Conservation (phyloP, 2,888 invertebrate species). For the Herminia tarsipennalis region DNA sequence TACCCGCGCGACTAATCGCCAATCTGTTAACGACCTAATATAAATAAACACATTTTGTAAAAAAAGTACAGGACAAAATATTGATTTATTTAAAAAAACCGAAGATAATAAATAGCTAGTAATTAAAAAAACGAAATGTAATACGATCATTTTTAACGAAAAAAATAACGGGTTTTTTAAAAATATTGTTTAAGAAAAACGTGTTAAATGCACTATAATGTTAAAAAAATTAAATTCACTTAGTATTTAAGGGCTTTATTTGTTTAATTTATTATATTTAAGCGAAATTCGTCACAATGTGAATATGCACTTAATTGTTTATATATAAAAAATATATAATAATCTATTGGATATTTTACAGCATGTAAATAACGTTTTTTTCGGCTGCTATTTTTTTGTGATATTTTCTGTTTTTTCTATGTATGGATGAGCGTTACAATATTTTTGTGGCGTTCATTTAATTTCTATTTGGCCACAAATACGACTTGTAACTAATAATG, state of each 20-base stretch:
- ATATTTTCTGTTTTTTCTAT: slow-evolving; percentile 46
- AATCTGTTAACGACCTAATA: slow-evolving; percentile 50
- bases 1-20: slow-evolving; percentile 21
- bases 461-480: slow-evolving; percentile 67
- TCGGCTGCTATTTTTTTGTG: slow-evolving; percentile 49
- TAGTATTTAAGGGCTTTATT: slow-evolving; percentile 51
- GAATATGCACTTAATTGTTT: slow-evolving; percentile 75
- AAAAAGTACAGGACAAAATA: slow-evolving; percentile 73
- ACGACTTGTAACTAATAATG: slow-evolving; percentile 83
- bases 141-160: slow-evolving; percentile 44
- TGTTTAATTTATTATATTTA: slow-evolving; percentile 56
- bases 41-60: slow-evolving; percentile 62
- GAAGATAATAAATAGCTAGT: slow-evolving; percentile 79
- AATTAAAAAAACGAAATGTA: slow-evolving; percentile 51
- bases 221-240: slow-evolving; percentile 66
- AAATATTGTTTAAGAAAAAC: slow-evolving; percentile 36
- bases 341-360: slow-evolving; percentile 66
- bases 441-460: slow-evolving; percentile 42
- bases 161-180: slow-evolving; percentile 17
- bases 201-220: slow-evolving; percentile 66
- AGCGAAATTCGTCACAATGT: slow-evolving; percentile 67
- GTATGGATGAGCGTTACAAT: slow-evolving; percentile 42
- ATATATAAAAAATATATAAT: slow-evolving; percentile 68
- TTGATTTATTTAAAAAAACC: slow-evolving; percentile 69
- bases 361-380: slow-evolving; percentile 61